Evolutionary conservation across 1,140 invertebrate species (phyloP), one percentile per base, ranked within the genome.

Genomic region (Cotesia typhae): DNA sequence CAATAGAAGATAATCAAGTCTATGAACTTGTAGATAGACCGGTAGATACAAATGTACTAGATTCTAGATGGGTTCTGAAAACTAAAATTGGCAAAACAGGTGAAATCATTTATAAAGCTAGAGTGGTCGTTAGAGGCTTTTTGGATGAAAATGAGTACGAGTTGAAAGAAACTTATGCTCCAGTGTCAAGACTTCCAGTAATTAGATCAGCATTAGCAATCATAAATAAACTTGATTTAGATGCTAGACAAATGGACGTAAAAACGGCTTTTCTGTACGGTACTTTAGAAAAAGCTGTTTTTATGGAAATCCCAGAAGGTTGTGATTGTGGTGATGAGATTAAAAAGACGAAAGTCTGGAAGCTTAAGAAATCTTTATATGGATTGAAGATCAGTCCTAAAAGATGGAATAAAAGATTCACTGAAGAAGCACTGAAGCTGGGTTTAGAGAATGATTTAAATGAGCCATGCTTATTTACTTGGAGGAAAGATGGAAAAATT

Each of bases 271-370:
- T 82, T 71, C 64, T 85, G 1, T 73, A 85, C 66, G 80, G 80
- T 4, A 60, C 64, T 28, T 9, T 86, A 7, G 70, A 85, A 35
- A 79, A 81, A 74, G 81, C 86, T 17, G 81, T 88, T 4, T 87
- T 82, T 67, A 87, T 88, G 84, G 76, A 79, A 69, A 80, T 80
- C 60, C 83, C 83, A 4, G 73, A 80, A 10, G 80, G 76, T 12
- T 66, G 37, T 60, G 59, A 9, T 67, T 68, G 3, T 51, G 4
- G n/a, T 12, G 4, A 9, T 1, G 67, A 66, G n/a, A n/a, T 10
- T 5, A 51, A 17, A 66, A 37, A 41, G 1, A 57, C 0, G 4
- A 74, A 74, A 51, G 78, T 79, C 4, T 77, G 75, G 59, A 71
- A 73, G 69, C 61, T 83, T 0, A 70, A 81, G 9, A 75, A 71